phyloP scores from a whole-genome alignment of 2,797 vertebrate genomes.

The Falco rusticolus region DNA sequence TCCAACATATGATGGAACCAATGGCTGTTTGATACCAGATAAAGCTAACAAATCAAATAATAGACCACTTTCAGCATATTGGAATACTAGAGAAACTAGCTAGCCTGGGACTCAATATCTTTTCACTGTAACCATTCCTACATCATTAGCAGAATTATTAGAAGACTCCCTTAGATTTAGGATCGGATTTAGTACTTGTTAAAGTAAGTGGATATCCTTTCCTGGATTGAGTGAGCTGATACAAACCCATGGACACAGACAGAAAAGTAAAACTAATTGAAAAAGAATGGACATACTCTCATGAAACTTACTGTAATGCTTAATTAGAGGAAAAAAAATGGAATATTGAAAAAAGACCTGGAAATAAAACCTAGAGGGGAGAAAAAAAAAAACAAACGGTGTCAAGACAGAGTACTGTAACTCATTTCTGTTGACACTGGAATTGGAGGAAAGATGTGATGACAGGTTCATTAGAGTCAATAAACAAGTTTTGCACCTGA shows the following conservation, averaged over 20 bases:
- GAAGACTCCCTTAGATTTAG: neutral
- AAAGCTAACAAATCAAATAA: neutral
- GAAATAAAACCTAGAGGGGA: neutral
- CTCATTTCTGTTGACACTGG: neutral
- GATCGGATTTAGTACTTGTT: neutral
- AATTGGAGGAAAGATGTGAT: neutral
- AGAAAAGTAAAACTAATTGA: neutral
- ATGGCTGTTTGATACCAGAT: neutral
- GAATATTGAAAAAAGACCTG: neutral
- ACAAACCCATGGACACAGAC: neutral
- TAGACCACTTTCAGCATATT: neutral
- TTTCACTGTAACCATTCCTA: neutral
- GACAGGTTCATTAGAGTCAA: neutral
- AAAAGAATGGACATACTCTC: neutral
- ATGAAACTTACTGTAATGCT: neutral
- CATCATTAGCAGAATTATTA: neutral
- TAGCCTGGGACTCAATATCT: neutral
- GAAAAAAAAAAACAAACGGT: neutral
- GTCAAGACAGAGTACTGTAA: neutral
- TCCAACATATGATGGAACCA: neutral
- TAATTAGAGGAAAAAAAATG: neutral
- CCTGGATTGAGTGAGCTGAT: neutral
- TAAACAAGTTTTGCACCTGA: neutral
- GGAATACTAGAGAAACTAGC: neutral
- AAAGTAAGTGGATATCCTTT: neutral